Evolutionary conservation across 2,888 invertebrate genomes (phyloP).

Genomic region (Pterostichus niger): DNA sequence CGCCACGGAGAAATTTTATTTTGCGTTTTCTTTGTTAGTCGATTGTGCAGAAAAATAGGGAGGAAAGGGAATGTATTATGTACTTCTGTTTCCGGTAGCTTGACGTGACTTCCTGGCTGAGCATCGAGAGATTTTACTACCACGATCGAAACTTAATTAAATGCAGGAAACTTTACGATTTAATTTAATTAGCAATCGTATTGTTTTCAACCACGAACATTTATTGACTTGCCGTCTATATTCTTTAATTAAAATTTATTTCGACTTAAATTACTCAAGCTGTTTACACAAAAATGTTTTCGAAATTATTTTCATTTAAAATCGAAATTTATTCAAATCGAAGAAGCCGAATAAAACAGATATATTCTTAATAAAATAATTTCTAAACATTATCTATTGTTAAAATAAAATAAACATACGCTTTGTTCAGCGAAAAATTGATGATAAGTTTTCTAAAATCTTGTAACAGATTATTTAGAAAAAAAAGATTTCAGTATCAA

Average conservation of each 20-base stretch:
- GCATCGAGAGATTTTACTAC: constrained; percentile 30
- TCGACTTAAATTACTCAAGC: background rate
- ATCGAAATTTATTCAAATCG: too few relatives aligned
- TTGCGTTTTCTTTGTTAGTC: constrained; percentile 11
- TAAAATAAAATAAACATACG: too few relatives aligned
- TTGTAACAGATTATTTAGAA: too few relatives aligned
- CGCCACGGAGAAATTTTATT: background rate
- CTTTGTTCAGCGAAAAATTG: too few relatives aligned
- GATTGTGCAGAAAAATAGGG: background rate
- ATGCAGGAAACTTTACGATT: constrained; percentile 55
- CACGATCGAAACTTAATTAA: constrained; percentile 65
- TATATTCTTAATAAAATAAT: too few relatives aligned
- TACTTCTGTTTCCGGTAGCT: constrained; percentile 10
- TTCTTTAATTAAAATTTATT: constrained; percentile 52
- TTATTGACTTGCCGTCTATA: constrained; percentile 36
- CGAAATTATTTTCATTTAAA: background rate
- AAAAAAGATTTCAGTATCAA: too few relatives aligned
- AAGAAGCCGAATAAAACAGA: too few relatives aligned
- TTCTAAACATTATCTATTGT: too few relatives aligned
- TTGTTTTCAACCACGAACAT: constrained; percentile 51
- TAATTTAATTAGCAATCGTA: constrained; percentile 55
- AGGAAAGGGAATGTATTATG: constrained; percentile 29
- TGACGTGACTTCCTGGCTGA: constrained; percentile 46
- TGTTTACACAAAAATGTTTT: background rate
- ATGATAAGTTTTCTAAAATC: too few relatives aligned